Evolutionary conservation across 2,888 invertebrate species (phyloP).

Genomic region (Eilema depressum): DNA sequence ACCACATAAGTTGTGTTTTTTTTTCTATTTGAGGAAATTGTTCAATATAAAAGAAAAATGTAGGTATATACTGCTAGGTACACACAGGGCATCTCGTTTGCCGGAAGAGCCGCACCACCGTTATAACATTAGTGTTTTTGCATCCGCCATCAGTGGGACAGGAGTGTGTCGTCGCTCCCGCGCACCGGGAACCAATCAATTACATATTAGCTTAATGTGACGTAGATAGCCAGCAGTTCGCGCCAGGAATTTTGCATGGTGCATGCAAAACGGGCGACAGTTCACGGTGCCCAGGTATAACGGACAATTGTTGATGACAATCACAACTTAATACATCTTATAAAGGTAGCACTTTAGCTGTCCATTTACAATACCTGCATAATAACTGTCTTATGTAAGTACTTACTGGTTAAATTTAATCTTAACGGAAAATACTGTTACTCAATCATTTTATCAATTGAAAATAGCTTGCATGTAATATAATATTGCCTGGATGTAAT

Average conservation of each 20-base stretch:
- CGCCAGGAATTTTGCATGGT: slow-evolving; percentile 73
- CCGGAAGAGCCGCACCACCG: slow-evolving; percentile 71
- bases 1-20: slow-evolving; percentile 56
- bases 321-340: slow-evolving; percentile 69
- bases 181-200: slow-evolving; percentile 82
- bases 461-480: slow-evolving; percentile 49
- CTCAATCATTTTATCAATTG: slow-evolving; percentile 44
- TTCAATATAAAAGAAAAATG: slow-evolving; percentile 66
- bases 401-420: slow-evolving; percentile 23
- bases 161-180: slow-evolving; percentile 72
- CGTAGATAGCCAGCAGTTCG: slow-evolving; percentile 73
- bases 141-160: slow-evolving; percentile 80
- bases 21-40: slow-evolving; percentile 61
- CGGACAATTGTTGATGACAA: slow-evolving; percentile 66
- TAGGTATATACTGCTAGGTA: slow-evolving; percentile 33
- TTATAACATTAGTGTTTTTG: slow-evolving; percentile 85
- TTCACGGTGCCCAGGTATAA: slow-evolving; percentile 65
- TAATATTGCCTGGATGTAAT: slow-evolving; percentile 55
- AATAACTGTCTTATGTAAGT: slow-evolving; percentile 25
- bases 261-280: slow-evolving; percentile 62
- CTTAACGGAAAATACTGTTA: slow-evolving; percentile 34
- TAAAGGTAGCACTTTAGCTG: slow-evolving; percentile 47
- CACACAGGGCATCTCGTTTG: slow-evolving; percentile 57
- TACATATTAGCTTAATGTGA: slow-evolving; percentile 85
- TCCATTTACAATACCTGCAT: slow-evolving; percentile 15